These are phyloP conservation scores for Pygoscelis adeliae DNA, from an alignment of 2,113 vertebrate genomes.

Conservation along the genomic window DNA sequence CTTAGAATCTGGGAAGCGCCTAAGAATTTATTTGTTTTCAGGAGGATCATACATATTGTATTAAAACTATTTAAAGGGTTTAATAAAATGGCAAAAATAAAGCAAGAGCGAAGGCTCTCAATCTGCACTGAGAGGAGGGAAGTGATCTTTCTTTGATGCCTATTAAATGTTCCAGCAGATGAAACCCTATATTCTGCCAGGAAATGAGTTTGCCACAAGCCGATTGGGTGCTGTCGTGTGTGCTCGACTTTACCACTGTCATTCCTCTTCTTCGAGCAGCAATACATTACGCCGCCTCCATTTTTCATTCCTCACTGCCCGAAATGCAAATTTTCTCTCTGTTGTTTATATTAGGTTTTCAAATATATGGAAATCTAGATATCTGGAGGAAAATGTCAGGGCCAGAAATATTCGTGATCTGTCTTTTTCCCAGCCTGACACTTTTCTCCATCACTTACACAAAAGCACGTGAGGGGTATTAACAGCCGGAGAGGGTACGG, in stretches of 20 bases:
- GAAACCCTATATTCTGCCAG: conserved; percentile 82
- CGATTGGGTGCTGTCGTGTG: conserved; percentile 74
- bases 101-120: conserved; percentile 58
- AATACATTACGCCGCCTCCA: conserved; percentile 80
- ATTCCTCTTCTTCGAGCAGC: conserved; percentile 77
- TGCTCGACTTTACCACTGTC: conserved; percentile 74
- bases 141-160: conserved; percentile 81
- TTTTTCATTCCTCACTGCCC: conserved; percentile 85
- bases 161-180: conserved; percentile 83
- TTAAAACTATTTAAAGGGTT: conserved; percentile 79
- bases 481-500: not conserved
- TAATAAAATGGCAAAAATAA: conserved; percentile 78
- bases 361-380: conserved; percentile 87
- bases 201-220: conserved; percentile 84
- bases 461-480: not conserved
- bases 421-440: conserved; percentile 72
- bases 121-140: conserved; percentile 63
- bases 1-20: conserved; percentile 67
- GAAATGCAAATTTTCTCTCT: conserved; percentile 83
- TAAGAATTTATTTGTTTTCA: conserved; percentile 77
- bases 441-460: conserved; percentile 40
- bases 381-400: conserved; percentile 84
- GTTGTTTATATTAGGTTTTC: conserved; percentile 89
- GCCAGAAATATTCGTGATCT: conserved; percentile 74
- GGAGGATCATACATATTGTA: conserved; percentile 77